phyloP scores from a whole-genome alignment of 2,113 vertebrate genomes.

The Forbesichthys papilliferus region DNA sequence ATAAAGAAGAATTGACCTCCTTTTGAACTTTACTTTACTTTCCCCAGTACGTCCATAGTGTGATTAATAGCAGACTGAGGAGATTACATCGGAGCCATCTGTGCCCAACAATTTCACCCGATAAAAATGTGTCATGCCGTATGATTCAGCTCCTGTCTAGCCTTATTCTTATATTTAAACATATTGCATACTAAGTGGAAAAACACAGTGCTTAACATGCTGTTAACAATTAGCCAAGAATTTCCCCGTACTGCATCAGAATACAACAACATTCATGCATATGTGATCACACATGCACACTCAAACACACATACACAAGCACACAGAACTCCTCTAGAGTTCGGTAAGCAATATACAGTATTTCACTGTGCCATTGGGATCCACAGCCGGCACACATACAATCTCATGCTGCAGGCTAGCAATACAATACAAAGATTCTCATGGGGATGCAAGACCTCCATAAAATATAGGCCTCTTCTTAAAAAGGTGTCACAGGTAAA shows the following conservation, averaged over 20 bases:
- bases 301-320: constrained; percentile 13
- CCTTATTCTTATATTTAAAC: background rate
- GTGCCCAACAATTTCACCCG: constrained; percentile 66
- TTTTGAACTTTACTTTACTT: constrained; percentile 47
- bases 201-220: background rate
- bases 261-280: background rate
- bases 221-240: background rate
- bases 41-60: constrained; percentile 29
- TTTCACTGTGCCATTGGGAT: constrained; percentile 59
- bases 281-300: background rate
- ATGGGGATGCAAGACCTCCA: constrained; percentile 23
- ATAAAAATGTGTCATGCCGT: constrained; percentile 63
- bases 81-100: constrained; percentile 79
- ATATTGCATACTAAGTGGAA: constrained; percentile 5
- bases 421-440: constrained; percentile 38
- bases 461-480: constrained; percentile 35
- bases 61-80: constrained; percentile 68
- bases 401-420: constrained; percentile 34
- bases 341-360: constrained; percentile 30
- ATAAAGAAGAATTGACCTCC: constrained; percentile 14
- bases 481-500: constrained; percentile 53
- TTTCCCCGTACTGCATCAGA: background rate
- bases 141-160: constrained; percentile 12
- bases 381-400: constrained; percentile 44
- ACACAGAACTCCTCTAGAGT: constrained; percentile 30